Base-by-base conservation (phyloP, 2,797 vertebrate species). In the Siniperca scherzeri region DNA sequence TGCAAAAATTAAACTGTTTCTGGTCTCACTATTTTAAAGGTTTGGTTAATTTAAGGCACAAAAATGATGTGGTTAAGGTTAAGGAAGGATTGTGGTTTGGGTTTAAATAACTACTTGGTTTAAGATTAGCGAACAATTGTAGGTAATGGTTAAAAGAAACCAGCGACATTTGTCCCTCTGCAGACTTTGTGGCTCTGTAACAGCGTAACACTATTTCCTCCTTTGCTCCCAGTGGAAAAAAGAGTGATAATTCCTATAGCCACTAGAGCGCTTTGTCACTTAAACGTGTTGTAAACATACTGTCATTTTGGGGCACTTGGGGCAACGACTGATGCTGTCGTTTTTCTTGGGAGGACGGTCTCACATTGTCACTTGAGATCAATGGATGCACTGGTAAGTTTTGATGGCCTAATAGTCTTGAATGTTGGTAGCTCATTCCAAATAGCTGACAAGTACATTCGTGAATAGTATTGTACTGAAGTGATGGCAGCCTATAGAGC, bases 361-460 rank as follows among this genome's bases (percentile, higher is more conserved):
- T 36, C 25, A 44, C 46, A 60, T 42, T 67, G 22, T 48, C 30
- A 48, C 25, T 67, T 42, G 56, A 56, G 44, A 83, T 53, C 70
- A 56, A 79, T 74, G 38, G 42, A 74, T 79, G 65, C 50, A 36
- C 33, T n/a, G 2, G 2, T 40, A 57, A 2, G 19, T 46, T 74
- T 27, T 69, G 27, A 72, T 55, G 30, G 16, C 14, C 30, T 46
- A 27, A 55, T 33, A 33, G 52, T 75, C 6, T 60, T 55, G 7
- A 69, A 30, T 52, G 36, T 48, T 21, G 22, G 52, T 2, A 10
- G 52, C 71, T 68, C 16, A 27, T 78, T 82, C 21, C 25, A 59
- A 70, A 80, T 42, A 75, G 72, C 68, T 81, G 70, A 75, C 62
- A 84, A 38, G 57, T 55, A 56, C 42, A 52, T 75, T 77, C 74